Evolutionary conservation across 2,113 vertebrate genomes (phyloP).

Genomic region (Cheilinus undulatus): DNA sequence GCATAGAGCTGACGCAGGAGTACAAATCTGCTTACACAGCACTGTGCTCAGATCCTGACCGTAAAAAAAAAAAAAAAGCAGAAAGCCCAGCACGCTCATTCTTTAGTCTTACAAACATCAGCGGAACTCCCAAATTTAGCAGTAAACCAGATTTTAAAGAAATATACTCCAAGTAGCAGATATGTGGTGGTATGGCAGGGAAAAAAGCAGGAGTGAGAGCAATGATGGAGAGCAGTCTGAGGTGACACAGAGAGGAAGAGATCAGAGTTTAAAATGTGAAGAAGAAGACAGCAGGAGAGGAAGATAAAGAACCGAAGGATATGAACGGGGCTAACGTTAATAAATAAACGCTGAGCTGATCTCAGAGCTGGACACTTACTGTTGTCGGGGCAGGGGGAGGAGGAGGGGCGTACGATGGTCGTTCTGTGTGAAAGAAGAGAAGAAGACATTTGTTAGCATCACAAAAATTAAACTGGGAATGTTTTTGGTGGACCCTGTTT

Average conservation of each 20-base stretch:
- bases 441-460: neutral
- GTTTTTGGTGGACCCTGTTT: no score
- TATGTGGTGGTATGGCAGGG: slow-evolving; percentile 32
- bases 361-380: slow-evolving; percentile 87
- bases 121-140: neutral
- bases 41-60: slow-evolving; percentile 14
- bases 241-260: slow-evolving; percentile 24
- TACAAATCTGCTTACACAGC: neutral
- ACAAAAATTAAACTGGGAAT: neutral
- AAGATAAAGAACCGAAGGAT: neutral
- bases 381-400: slow-evolving; percentile 96
- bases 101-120: neutral
- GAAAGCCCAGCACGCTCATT: neutral
- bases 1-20: no score
- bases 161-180: neutral
- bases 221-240: slow-evolving; percentile 32
- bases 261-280: slow-evolving; percentile 1
- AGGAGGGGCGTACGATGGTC: slow-evolving; percentile 96
- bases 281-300: slow-evolving; percentile 17
- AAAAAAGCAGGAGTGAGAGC: slow-evolving; percentile 51
- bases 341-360: neutral
- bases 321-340: neutral
- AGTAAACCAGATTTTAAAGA: neutral
- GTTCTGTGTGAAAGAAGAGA: slow-evolving; percentile 84
- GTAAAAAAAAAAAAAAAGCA: slow-evolving; percentile 14